These are phyloP conservation scores for Platalea minor DNA, from an alignment of 2,797 vertebrate genomes.

Conservation along the genomic window DNA sequence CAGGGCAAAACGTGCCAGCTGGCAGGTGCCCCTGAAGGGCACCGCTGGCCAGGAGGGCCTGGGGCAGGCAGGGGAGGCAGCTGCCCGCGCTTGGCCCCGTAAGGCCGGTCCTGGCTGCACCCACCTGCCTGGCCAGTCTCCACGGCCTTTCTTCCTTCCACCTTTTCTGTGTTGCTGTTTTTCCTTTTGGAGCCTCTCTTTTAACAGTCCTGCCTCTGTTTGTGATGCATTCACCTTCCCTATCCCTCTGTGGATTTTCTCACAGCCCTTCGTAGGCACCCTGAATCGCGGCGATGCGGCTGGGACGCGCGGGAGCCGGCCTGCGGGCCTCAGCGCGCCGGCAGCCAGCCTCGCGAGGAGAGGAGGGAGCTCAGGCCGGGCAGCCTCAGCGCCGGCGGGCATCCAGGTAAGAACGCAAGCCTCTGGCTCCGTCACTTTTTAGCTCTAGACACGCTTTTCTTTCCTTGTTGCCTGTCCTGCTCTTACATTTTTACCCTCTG, in stretches of 20 bases:
- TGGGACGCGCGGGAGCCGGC: not conserved
- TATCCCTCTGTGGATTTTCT: not conserved
- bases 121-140: not conserved
- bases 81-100: not conserved
- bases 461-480: not conserved
- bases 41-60: no score
- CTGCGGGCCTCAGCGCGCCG: accelerated
- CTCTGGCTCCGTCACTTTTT: not conserved
- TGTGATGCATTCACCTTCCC: not conserved
- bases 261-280: not conserved
- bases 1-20: not conserved
- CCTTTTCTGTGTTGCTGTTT: not conserved
- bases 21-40: not conserved
- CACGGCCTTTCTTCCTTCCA: not conserved
- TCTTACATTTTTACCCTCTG: accelerated
- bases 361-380: not conserved
- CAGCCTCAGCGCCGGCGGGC: not conserved
- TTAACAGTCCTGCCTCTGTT: not conserved
- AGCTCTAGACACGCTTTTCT: not conserved
- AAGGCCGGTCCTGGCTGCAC: no score
- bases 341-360: not conserved
- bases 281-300: accelerated
- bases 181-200: not conserved
- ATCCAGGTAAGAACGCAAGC: not conserved
- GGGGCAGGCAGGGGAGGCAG: not conserved